These are phyloP conservation scores for Dendrocincla fuliginosa DNA, from an alignment of 2,797 vertebrate species.

Conservation along the genomic window DNA sequence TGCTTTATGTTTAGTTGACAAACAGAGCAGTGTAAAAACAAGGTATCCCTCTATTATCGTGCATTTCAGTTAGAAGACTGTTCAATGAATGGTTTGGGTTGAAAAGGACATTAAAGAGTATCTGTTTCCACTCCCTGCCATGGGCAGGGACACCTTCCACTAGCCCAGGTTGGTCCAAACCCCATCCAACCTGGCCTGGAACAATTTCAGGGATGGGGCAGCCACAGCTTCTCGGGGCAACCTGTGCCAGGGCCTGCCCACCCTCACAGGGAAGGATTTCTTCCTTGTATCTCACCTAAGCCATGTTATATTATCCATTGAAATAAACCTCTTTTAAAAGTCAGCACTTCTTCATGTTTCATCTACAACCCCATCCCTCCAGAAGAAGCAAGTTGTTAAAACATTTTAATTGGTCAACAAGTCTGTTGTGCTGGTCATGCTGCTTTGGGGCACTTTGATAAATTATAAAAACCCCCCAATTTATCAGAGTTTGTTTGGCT, in stretches of 20 bases:
- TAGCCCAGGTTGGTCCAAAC: fast-evolving
- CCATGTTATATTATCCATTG: neutral
- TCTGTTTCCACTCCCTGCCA: neutral
- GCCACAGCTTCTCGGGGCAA: neutral
- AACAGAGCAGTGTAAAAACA: neutral
- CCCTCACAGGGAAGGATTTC: neutral
- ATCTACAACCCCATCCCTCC: neutral
- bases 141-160: neutral
- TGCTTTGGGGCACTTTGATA: neutral
- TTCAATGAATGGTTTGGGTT: neutral
- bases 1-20: neutral
- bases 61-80: neutral
- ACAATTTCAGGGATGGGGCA: neutral
- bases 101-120: neutral
- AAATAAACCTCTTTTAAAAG: neutral
- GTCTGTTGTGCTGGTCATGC: neutral
- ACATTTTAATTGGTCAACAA: neutral
- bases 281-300: neutral
- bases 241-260: neutral
- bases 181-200: fast-evolving
- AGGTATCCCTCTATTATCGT: neutral
- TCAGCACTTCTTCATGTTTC: neutral
- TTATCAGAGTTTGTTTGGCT: neutral
- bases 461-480: neutral
- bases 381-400: neutral